Base-by-base conservation (phyloP, 2,797 vertebrate genomes). In the Euphonia xanthogaster region DNA sequence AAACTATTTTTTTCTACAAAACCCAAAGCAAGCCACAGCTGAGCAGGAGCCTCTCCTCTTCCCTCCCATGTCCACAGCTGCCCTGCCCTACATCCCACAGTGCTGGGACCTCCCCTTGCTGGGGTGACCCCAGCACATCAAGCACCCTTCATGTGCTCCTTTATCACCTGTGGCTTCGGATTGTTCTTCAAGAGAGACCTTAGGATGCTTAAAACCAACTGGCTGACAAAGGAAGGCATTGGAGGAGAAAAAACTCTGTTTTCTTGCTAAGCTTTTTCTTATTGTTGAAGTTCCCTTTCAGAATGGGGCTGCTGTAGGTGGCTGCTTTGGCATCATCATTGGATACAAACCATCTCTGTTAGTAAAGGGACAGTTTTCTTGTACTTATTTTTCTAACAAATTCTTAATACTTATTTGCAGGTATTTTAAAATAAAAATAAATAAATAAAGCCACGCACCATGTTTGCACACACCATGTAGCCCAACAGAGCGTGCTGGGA, bases 41-140 rank as follows among this genome's bases (percentile, higher is more conserved):
- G 48, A 75, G 63, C 2, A 7, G 21, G 15, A 58, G 17, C 13
- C 17, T 73, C 51, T 31, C n/a, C 23, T 61, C 12, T 30, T 60
- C 40, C 23, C 11, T 40, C 17, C 16, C 0, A 0, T 3, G 14
- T 8, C 10, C 31, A 30, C 37, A 10, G 3, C n/a, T 24, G 12
- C 19, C 40, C 39, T 86, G 48, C 25, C 48, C 48, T 57, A 40
- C 48, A 31, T 55, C 35, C 48, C 35, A 12, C 30, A 55, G 48
- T 3, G 10, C 55, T 70, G 61, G 20, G 23, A 23, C 44, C 57
- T 80, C 14, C n/a, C n/a, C 20, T n/a, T 21, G 44, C 4, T 2
- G 23, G 45, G 30, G 2, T 9, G 16, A 55, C 74, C 67, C 23
- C 30, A 21, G 60, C 57, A 0, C 45, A n/a, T 12, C 24, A 55